These are phyloP conservation scores for Ecdyonurus torrentis DNA, from an alignment of 2,888 invertebrate species.

Conservation along the genomic window DNA sequence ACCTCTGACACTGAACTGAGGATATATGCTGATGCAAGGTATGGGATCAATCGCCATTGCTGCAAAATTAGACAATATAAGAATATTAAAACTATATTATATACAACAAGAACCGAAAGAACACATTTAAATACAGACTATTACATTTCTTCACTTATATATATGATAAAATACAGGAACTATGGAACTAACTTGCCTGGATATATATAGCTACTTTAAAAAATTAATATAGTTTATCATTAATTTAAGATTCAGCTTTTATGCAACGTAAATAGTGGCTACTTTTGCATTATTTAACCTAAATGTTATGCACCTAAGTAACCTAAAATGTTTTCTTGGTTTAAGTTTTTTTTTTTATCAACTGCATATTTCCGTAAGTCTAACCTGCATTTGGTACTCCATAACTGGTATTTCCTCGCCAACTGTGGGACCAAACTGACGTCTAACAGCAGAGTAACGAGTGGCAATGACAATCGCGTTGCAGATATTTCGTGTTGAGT, in stretches of 20 bases:
- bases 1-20: conserved; percentile 17
- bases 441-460: conserved; percentile 37
- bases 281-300: neutral
- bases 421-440: conserved; percentile 25
- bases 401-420: conserved; percentile 31
- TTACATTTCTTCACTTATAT: no score
- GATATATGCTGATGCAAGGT: conserved; percentile 25
- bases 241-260: neutral
- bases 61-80: no score
- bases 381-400: conserved; percentile 34
- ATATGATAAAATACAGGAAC: no score
- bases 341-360: neutral
- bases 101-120: no score
- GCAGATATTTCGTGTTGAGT: conserved; percentile 39
- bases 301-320: no score
- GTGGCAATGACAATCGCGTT: conserved; percentile 57
- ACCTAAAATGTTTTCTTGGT: no score
- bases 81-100: no score
- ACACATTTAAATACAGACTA: no score
- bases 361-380: conserved; percentile 12
- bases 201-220: no score
- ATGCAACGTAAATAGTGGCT: neutral
- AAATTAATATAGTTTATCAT: no score
- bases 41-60: conserved; percentile 31
- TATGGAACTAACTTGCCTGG: no score